Base-by-base conservation (phyloP, 2,888 invertebrate genomes). In the Dinocampus coccinellae region DNA sequence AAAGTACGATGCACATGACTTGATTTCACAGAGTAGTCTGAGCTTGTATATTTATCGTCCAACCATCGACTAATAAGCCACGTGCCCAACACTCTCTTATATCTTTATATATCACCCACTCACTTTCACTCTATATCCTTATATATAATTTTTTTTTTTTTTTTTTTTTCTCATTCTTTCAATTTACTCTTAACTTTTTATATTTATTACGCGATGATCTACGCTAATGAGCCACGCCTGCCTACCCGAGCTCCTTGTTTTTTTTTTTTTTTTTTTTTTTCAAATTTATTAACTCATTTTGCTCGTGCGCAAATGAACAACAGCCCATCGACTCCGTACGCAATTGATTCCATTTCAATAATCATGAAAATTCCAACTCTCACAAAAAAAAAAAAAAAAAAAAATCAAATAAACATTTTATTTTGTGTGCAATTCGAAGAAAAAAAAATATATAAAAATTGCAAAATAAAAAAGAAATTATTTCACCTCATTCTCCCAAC, bases 21-120 rank as follows among this genome's bases (percentile, higher is more conserved):
- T 70, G 26, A 70, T 70, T 66, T 70, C 52, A 22, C n/a, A 34
- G 52, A 29, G 61, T 52, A 58, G 61, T 36, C 47, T 53, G 42
- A 34, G 58, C 39, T 67, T 71, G 57, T 71, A 55, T 71, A 71
- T 71, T 71, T 66, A 71, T 71, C 71, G 66, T 61, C 61, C 70
- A 70, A 65, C 66, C 66, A 70, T 70, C 70, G 61, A 66, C 70
- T 70, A 70, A 77, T 76, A 76, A 77, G 75, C 76, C 76, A 77
- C 77, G 74, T 73, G 75, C 77, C 76, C 72, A 70, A 65, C 76
- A 33, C 72, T 73, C 73, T 74, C 70, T n/a, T n/a, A 65, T 73
- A 24, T 75, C 73, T 70, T 73, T 69, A 64, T 61, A 61, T 70
- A 58, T 67, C 68, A 39, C 69, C 73, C 73, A 68, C 64, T 74